These are phyloP conservation scores for Sebastolobus altivelis DNA, from an alignment of 2,797 vertebrate species.

Conservation along the genomic window DNA sequence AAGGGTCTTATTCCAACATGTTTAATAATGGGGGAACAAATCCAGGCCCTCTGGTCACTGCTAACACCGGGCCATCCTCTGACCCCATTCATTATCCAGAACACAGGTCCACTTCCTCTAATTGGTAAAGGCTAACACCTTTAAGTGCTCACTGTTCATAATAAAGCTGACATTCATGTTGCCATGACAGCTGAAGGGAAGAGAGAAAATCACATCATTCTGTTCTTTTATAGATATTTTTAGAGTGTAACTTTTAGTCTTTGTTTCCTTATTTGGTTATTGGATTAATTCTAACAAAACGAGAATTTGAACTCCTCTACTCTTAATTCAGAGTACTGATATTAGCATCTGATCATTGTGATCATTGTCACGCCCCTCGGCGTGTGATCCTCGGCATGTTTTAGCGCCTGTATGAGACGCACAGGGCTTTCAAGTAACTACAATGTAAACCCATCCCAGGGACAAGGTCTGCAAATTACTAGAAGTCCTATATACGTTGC, in stretches of 20 bases:
- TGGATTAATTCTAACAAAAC: neutral
- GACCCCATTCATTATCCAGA: conserved; percentile 13
- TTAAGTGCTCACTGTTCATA: neutral
- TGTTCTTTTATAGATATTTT: neutral
- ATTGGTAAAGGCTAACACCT: conserved; percentile 14
- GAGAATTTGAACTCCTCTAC: neutral
- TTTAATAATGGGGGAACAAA: conserved; percentile 14
- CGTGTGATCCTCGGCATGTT: too few species aligned
- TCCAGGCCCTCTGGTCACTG: conserved; percentile 13
- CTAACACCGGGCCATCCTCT: neutral
- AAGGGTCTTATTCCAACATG: conserved; percentile 19
- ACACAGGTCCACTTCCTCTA: neutral
- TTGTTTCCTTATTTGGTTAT: neutral
- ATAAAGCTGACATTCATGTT: neutral
- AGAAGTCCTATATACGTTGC: too few species aligned
- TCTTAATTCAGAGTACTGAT: neutral
- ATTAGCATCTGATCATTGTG: neutral
- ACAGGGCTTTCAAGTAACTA: neutral
- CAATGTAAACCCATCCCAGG: neutral
- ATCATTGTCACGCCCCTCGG: too few species aligned
- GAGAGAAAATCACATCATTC: neutral
- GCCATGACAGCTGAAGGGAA: neutral
- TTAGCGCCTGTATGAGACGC: too few species aligned
- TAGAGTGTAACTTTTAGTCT: neutral
- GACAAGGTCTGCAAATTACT: too few species aligned